Evolutionary conservation across 2,888 invertebrate genomes (phyloP), one percentile per base, ranked within the genome.

Genomic region (Aradus depressus): DNA sequence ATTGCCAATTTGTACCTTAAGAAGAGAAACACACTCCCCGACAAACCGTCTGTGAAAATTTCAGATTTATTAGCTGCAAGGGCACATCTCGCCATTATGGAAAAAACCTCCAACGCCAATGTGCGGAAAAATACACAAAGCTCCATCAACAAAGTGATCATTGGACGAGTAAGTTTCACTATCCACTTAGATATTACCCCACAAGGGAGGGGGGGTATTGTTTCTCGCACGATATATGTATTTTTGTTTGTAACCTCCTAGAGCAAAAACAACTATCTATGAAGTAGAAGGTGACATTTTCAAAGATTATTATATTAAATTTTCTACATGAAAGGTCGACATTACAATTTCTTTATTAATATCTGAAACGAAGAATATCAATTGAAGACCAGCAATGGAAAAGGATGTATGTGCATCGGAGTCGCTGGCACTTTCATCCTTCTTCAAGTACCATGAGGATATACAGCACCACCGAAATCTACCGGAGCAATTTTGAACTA

Each of bases 101-200:
- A 95, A 68, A 96, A 95, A 68, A 95, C 92, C 0, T 91, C 91
- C 57, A 88, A 77, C 62, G 87, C 89, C 0, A 75, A 75, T 52
- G 90, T 92, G 0, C 75, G 93, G 52, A 84, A 84, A 67, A 85
- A 87, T 63, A 93, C 93, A 0, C 78, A 79, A 62, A 82, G 84
- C 48, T 75, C 82, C 49, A 76, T 96, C 25, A 92, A 92, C 63
- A 85, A 82, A 72, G 84, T 93, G 54, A 78, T 91, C 26, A 95
- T 95, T 65, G 92, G 93, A 54, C 72, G 71, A 68, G 85, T 84
- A 62, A 66, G 69, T 57, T n/a, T 18, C 5, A 35, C 14, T 6
- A 19, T 19, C 18, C 5, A 5, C 18, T 35, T 35, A 4, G 4
- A 14, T 35, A 10, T 31, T 8, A 31, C 8, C 12, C 10, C 12